phyloP scores from a whole-genome alignment of 2,797 vertebrate species.

The Apogon hyalosoma region DNA sequence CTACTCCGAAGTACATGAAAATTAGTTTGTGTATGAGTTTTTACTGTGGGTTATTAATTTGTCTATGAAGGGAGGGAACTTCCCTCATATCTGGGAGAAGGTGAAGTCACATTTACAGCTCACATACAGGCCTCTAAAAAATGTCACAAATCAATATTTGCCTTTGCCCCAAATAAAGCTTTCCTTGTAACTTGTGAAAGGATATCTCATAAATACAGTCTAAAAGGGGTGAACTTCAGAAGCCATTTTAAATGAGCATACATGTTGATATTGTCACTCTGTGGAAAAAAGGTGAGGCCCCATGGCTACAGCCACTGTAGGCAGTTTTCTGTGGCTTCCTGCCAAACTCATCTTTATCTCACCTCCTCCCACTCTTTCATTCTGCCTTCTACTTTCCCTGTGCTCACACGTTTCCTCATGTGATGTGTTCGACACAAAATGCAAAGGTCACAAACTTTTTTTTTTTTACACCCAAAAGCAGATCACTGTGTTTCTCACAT shows the following conservation, averaged over 20 bases:
- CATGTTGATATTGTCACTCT: conserved; percentile 18
- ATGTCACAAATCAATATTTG: conserved; percentile 6
- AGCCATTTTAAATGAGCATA: conserved; percentile 22
- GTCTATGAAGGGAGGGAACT: no score
- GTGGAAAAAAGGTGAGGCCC: conserved; percentile 26
- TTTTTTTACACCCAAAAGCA: background rate
- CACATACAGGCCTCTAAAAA: no score
- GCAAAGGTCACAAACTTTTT: no score
- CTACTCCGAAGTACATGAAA: no score
- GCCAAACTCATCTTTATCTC: conserved; percentile 46
- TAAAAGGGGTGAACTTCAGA: background rate
- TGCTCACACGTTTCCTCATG: background rate
- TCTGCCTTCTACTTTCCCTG: background rate
- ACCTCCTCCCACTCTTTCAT: conserved; percentile 22
- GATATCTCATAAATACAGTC: background rate
- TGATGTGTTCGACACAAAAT: background rate
- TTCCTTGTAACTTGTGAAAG: background rate
- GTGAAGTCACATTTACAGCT: no score
- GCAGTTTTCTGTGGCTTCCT: conserved; percentile 40
- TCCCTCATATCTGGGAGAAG: no score
- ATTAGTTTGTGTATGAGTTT: no score
- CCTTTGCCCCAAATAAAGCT: background rate
- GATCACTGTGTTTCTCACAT: background rate
- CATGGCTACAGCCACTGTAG: background rate
- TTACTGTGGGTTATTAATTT: no score